Evolutionary conservation across 2,888 invertebrate species (phyloP), one percentile per base, ranked within the genome.

Genomic region (Phymatocera aterrima): DNA sequence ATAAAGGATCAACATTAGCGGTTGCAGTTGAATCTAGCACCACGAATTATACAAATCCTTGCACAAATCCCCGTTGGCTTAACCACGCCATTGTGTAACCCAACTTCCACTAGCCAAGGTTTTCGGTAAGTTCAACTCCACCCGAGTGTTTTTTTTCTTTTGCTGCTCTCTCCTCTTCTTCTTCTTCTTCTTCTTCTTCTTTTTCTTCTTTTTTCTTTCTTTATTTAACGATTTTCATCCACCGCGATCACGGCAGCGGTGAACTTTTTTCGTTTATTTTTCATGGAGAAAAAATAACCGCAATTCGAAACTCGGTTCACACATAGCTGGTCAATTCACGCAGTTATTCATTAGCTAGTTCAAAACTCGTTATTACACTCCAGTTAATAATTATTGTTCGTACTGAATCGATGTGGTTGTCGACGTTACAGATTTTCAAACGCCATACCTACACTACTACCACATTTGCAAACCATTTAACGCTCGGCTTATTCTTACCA

Each of bases 341-440:
- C 82, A 79, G 84, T 83, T 85, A 85, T 85, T 85, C 85, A 84
- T 85, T 85, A 85, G 83, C 80, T 78, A 81, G 83, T 84, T 85
- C 82, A 80, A 80, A 81, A 83, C 82, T 85, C 84, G 85, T 85
- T 85, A 85, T 85, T 83, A 82, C 84, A 80, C 79, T 31, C 74
- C 81, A 79, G 78, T 84, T 83, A 83, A 83, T 85, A 83, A 84
- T 85, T 82, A 64, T 64, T 37, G 61, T 31, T 64, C 8, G 34
- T 64, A 64, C 21, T 37, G 61, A 18, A 61, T 34, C 61, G 31
- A 68, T 68, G 24, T n/a, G 68, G 43, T 43, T 28, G 40, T 68
- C 28, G 12, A 24, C 28, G 46, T 43, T 68, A 68, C 68, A 68
- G 46, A 46, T 18, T 68, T 68, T 15, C 28, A 21, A 18, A 61